A percentile compares a stretch with the other conserved stretches of the same genome.
Conservation (phyloP, 92 coral and sea anemone genomes). For the Parazoanthus atlanticus region DNA sequence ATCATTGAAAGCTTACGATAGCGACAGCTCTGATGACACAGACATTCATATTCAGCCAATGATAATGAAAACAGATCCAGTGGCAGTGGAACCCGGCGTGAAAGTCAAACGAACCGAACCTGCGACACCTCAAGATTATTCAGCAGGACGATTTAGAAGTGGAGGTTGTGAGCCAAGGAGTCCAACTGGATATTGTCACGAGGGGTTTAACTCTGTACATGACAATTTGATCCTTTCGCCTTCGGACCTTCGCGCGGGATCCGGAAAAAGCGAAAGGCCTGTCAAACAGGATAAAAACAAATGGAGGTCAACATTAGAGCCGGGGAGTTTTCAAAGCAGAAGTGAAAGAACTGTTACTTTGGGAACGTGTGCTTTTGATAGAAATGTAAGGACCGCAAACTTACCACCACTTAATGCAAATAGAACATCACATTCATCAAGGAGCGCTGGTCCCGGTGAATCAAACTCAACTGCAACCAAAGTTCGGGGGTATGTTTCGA, state of each 20-base stretch:
- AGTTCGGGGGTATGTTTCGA: slow-evolving; percentile 59
- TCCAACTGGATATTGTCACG: background rate
- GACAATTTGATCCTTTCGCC: background rate
- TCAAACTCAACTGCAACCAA: background rate
- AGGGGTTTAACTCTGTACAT: background rate
- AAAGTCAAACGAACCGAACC: too few species aligned
- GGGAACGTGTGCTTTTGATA: background rate
- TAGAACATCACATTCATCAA: background rate
- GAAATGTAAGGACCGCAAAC: background rate
- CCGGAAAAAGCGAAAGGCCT: background rate
- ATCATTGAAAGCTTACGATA: slow-evolving; percentile 40
- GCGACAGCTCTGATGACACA: slow-evolving; percentile 39
- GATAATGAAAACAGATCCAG: background rate
- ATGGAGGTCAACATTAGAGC: background rate
- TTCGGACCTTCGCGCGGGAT: too few species aligned
- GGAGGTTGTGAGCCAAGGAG: background rate
- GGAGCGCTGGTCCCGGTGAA: background rate
- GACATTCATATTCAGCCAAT: background rate
- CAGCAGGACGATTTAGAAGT: background rate
- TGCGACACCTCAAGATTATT: background rate
- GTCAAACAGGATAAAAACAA: background rate
- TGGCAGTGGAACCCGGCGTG: background rate
- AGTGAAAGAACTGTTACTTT: background rate
- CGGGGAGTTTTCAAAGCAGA: background rate
- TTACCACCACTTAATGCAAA: background rate